A percentile compares a stretch with the other conserved stretches of the same genome.
These are phyloP conservation scores for Polyploca ridens DNA, from an alignment of 2,888 invertebrate genomes.

Conservation along the genomic window DNA sequence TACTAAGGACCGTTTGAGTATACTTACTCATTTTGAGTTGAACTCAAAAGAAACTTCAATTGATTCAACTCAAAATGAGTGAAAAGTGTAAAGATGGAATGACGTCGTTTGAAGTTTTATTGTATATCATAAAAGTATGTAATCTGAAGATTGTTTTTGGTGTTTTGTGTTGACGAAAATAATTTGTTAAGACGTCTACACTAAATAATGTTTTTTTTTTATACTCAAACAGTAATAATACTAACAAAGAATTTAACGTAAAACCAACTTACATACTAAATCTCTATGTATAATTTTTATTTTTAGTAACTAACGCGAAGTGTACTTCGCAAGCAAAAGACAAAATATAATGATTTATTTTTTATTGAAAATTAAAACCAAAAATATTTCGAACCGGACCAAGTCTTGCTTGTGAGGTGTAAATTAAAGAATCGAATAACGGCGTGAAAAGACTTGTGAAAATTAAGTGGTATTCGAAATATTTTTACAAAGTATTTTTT, in stretches of 20 bases:
- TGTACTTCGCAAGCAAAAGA: conserved; percentile 8
- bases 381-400: conserved; percentile 16
- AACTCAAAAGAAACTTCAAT: background rate
- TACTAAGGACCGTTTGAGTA: conserved; percentile 9
- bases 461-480: conserved; percentile 52
- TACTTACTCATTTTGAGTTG: background rate
- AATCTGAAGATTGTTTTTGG: background rate
- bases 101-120: background rate
- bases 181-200: background rate
- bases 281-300: conserved; percentile 26
- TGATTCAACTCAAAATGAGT: background rate
- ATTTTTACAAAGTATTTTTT: conserved; percentile 56
- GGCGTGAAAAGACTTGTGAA: conserved; percentile 31
- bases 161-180: background rate
- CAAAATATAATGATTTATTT: conserved; percentile 12
- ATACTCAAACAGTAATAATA: conserved; percentile 22
- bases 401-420: conserved; percentile 18
- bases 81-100: background rate
- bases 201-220: conserved; percentile 11
- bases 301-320: background rate
- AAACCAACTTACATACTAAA: conserved; percentile 38
- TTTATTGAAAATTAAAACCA: conserved; percentile 5
- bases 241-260: conserved; percentile 28
- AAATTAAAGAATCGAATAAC: conserved; percentile 22
- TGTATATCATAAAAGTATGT: background rate